Percentiles rank a stretch among this genome's conserved stretches.
Evolutionary conservation across 1,140 invertebrate genomes (phyloP).

Genomic region (Cataglyphis hispanica): DNA sequence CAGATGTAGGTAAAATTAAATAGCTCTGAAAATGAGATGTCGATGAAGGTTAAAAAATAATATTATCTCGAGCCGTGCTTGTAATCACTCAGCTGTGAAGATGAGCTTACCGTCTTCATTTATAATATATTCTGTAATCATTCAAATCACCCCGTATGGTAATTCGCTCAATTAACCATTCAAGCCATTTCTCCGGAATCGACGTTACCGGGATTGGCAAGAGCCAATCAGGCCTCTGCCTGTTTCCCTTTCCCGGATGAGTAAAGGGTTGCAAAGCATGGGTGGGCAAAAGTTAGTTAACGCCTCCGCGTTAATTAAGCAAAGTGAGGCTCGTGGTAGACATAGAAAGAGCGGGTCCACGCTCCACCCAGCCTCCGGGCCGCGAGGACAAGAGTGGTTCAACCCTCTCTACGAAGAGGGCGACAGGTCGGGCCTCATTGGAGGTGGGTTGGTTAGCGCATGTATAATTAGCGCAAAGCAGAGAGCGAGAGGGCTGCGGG

Average conservation of each 20-base stretch:
- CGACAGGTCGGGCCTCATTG: slow-evolving; percentile 77
- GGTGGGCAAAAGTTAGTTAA: slow-evolving; percentile 80
- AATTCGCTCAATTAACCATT: slow-evolving; percentile 35
- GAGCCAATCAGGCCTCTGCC: slow-evolving; percentile 62
- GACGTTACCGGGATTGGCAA: not conserved
- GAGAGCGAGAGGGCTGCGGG: slow-evolving; percentile 58
- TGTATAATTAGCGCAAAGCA: slow-evolving; percentile 81
- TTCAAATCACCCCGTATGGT: slow-evolving; percentile 23
- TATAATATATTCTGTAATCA: not conserved
- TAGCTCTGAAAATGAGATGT: no score
- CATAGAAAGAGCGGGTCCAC: slow-evolving; percentile 68
- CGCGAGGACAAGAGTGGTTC: slow-evolving; percentile 71
- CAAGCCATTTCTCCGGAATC: slow-evolving; percentile 40
- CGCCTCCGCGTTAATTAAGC: slow-evolving; percentile 83
- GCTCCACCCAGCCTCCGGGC: slow-evolving; percentile 79
- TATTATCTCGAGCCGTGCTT: not conserved
- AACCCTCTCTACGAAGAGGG: slow-evolving; percentile 77
- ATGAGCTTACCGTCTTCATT: not conserved
- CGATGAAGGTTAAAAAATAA: no score
- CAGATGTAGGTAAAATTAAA: no score
- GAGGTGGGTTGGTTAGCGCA: slow-evolving; percentile 82
- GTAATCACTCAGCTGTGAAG: slow-evolving; percentile 15
- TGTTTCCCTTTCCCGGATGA: slow-evolving; percentile 34
- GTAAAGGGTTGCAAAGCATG: slow-evolving; percentile 71
- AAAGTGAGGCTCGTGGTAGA: slow-evolving; percentile 76